Conservation (phyloP, 2,113 vertebrate genomes). For the Tachycineta bicolor region DNA sequence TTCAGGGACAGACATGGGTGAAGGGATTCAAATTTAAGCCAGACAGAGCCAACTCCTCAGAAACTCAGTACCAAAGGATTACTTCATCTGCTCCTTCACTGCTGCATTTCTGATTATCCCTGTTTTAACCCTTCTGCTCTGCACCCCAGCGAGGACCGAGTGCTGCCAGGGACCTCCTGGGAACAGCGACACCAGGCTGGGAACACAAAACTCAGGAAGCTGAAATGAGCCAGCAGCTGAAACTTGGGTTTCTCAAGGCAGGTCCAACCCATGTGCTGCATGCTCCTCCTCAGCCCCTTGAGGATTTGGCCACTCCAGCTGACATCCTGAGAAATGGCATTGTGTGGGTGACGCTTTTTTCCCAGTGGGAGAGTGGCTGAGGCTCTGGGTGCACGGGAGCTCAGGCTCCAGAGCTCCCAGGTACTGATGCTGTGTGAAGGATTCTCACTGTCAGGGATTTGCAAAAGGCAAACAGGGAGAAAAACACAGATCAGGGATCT, state of each 20-base stretch:
- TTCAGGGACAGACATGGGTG: fast-evolving
- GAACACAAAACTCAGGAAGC: not conserved
- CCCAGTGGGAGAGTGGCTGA: not conserved
- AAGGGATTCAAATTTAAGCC: not conserved
- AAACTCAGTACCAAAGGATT: not conserved
- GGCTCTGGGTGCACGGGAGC: not conserved
- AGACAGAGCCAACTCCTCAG: not conserved
- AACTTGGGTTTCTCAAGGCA: not conserved
- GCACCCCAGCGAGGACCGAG: not conserved
- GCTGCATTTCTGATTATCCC: not conserved
- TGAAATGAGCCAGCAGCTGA: fast-evolving
- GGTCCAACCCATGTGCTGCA: not conserved
- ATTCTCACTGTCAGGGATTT: not conserved
- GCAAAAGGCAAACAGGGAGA: not conserved
- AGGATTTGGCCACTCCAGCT: fast-evolving
- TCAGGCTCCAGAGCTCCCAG: not conserved
- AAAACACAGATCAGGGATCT: not conserved
- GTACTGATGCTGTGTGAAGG: fast-evolving
- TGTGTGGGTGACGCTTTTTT: fast-evolving
- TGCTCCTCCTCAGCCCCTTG: fast-evolving
- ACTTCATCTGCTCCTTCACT: not conserved
- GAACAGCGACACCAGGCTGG: not conserved
- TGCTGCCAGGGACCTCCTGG: fast-evolving
- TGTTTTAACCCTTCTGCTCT: not conserved
- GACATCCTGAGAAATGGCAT: not conserved